phyloP scores from a whole-genome alignment of 2,113 vertebrate genomes.

The Copsychus sechellarum region DNA sequence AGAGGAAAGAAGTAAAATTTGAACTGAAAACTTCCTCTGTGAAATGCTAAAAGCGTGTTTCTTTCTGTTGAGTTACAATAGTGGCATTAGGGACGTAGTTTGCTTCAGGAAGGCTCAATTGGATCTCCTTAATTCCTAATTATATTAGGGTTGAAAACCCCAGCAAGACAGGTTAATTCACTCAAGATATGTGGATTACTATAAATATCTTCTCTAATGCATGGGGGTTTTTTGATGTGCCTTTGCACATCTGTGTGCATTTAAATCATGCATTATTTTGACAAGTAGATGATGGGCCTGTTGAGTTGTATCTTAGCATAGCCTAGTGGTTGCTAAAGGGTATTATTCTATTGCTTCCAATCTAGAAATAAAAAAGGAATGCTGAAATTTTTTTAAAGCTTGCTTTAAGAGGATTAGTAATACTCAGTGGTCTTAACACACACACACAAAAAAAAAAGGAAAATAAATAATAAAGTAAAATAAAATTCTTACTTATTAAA shows the following conservation, averaged over 20 bases:
- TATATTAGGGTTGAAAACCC: not conserved
- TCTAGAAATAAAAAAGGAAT: not conserved
- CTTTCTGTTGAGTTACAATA: not conserved
- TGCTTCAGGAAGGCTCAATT: not conserved
- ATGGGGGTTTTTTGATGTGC: not conserved
- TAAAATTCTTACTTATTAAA: not conserved
- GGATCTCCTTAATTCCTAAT: not conserved
- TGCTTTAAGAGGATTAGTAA: not conserved
- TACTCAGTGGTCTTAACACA: not conserved
- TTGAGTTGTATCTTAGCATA: slow-evolving; percentile 68
- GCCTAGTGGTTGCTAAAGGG: slow-evolving; percentile 71
- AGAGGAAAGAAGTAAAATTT: not conserved
- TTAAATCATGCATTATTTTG: not conserved
- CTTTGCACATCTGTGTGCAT: not conserved
- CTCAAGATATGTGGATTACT: not conserved
- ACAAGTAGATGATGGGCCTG: not conserved
- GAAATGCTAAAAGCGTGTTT: not conserved
- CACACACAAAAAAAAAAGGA: not conserved
- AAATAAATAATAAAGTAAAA: not conserved
- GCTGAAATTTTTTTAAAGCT: not conserved
- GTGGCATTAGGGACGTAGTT: not conserved
- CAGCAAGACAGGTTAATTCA: not conserved
- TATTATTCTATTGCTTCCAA: not conserved
- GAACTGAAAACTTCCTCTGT: not conserved
- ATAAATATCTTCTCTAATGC: not conserved